phyloP scores from a whole-genome alignment of 1,140 invertebrate species.

The Lepidurus packardi region DNA sequence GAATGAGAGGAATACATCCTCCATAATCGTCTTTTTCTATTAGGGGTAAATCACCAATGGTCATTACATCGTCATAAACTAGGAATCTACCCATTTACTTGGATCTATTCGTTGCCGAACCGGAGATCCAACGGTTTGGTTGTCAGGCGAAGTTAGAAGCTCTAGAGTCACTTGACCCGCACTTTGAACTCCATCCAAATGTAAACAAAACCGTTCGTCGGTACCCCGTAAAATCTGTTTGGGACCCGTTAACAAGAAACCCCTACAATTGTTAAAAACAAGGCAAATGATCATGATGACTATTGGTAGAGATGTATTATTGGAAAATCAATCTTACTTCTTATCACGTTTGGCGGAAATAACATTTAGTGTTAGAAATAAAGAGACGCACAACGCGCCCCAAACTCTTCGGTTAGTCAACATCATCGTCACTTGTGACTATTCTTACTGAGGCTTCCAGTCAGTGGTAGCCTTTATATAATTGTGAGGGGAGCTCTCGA shows the following conservation, averaged over 20 bases:
- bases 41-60: background rate
- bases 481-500: too few relatives aligned
- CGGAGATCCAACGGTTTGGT: background rate
- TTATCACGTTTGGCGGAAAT: too few relatives aligned
- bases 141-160: conserved; percentile 33
- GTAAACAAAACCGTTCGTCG: conserved; percentile 46
- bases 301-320: too few relatives aligned
- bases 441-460: too few relatives aligned
- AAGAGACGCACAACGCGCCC: too few relatives aligned
- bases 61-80: too few relatives aligned
- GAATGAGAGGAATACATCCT: background rate
- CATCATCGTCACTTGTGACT: too few relatives aligned
- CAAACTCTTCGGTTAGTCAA: too few relatives aligned
- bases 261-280: conserved; percentile 34
- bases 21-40: background rate
- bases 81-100: background rate
- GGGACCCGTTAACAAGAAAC: conserved; percentile 48
- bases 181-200: conserved; percentile 47
- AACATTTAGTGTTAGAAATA: too few relatives aligned
- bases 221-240: conserved; percentile 45
- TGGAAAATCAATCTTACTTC: too few relatives aligned
- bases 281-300: background rate
- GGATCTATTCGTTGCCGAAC: background rate
- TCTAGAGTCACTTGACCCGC: conserved; percentile 45
- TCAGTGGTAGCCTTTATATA: too few relatives aligned